A percentile compares a stretch with the other conserved stretches of the same genome.
Evolutionary conservation across 1,140 invertebrate genomes (phyloP).

Genomic region (Drosophila cardini): DNA sequence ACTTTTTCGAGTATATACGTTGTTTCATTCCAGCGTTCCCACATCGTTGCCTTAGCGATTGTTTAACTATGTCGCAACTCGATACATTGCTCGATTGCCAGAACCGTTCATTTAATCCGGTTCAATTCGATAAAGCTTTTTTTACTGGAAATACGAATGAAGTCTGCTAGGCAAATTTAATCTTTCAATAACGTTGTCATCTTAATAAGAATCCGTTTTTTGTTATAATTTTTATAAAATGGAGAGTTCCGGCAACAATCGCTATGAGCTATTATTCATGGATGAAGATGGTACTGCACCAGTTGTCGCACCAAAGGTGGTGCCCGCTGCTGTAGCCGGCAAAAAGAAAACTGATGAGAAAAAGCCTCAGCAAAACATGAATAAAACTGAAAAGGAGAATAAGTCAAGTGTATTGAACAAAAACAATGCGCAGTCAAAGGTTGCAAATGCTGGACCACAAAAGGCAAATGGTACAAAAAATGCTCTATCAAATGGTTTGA

Average conservation of each 20-base stretch:
- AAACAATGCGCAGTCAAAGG: conserved; percentile 40
- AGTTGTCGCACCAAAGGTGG: conserved; percentile 25
- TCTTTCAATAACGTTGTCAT: conserved; percentile 38
- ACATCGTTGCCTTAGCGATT: neutral
- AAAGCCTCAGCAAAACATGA: conserved; percentile 32
- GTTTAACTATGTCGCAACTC: neutral
- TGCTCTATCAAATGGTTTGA: conserved; percentile 56
- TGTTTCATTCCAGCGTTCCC: conserved; percentile 3
- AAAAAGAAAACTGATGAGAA: conserved; percentile 49
- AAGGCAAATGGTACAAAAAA: conserved; percentile 43
- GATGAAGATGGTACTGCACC: conserved; percentile 90
- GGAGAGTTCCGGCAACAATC: conserved; percentile 97
- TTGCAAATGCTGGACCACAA: conserved; percentile 10
- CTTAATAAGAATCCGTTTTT: neutral
- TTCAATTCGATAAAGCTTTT: conserved; percentile 8
- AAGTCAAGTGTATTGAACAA: conserved; percentile 86
- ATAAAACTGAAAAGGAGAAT: conserved; percentile 92
- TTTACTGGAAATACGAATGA: conserved; percentile 3
- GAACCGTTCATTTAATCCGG: neutral
- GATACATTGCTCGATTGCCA: conserved; percentile 9
- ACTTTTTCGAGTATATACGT: neutral
- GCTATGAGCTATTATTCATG: conserved; percentile 94
- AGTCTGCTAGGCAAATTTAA: conserved; percentile 24
- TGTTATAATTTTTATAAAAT: conserved; percentile 85
- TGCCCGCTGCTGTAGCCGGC: conserved; percentile 25